Evolutionary conservation across 2,888 invertebrate genomes (phyloP).

Genomic region (Plagodis dolabraria): DNA sequence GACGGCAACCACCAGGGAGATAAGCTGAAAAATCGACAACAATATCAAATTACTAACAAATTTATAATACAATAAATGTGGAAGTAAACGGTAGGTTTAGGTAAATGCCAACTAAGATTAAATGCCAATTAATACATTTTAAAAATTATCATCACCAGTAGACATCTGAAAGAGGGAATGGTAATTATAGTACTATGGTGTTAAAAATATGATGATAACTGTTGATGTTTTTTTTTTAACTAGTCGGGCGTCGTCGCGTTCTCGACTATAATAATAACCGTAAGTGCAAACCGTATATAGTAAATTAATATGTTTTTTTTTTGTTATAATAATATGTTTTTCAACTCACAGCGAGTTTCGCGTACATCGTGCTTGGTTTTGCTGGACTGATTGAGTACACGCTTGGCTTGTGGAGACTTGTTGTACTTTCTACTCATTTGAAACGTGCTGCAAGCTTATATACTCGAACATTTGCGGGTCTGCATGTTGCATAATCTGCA

Average conservation of each 20-base stretch:
- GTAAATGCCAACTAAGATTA: too few species aligned
- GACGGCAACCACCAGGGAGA: conserved; percentile 65
- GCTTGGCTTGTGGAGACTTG: conserved; percentile 65
- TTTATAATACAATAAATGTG: too few species aligned
- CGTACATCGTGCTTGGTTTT: conserved; percentile 75
- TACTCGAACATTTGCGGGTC: conserved; percentile 60
- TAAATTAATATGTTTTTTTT: too few species aligned
- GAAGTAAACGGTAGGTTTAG: too few species aligned
- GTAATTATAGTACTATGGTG: too few species aligned
- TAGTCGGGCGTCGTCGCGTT: too few species aligned
- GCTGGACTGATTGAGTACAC: conserved; percentile 77
- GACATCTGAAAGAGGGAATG: background rate
- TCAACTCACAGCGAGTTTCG: conserved; percentile 79
- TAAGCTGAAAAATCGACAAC: conserved; percentile 53
- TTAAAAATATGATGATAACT: too few species aligned
- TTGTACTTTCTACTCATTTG: conserved; percentile 69
- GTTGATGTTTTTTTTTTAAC: background rate
- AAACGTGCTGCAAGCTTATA: conserved; percentile 70
- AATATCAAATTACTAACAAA: too few species aligned
- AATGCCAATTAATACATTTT: too few species aligned
- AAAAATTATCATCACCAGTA: too few species aligned
- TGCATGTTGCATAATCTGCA: conserved; percentile 66
- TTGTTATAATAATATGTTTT: conserved; percentile 1
- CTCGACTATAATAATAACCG: too few species aligned
- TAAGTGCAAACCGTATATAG: too few species aligned